Conservation (phyloP, 2,113 vertebrate species). For the Protobothrops mucrosquamatus region DNA sequence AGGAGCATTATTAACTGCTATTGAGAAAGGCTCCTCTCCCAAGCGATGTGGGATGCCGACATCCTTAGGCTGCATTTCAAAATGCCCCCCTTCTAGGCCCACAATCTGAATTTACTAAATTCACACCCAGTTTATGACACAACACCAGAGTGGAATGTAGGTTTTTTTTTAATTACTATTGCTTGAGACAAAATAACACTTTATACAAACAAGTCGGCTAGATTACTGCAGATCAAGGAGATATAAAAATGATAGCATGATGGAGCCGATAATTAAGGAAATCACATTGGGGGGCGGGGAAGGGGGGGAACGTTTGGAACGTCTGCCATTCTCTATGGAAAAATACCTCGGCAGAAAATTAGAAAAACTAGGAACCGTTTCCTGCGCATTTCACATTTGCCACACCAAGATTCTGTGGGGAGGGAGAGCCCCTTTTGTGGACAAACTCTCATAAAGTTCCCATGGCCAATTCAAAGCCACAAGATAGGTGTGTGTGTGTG, state of each 20-base stretch:
- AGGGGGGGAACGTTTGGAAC: slow-evolving; percentile 2
- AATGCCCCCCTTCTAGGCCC: neutral
- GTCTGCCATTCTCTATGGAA: slow-evolving; percentile 49
- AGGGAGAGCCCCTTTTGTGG: neutral
- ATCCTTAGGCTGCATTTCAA: neutral
- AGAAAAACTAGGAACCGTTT: slow-evolving; percentile 32
- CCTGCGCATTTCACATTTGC: slow-evolving; percentile 9
- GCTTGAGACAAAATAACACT: slow-evolving; percentile 69
- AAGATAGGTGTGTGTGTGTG: neutral
- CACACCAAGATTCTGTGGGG: neutral
- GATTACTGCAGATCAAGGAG: slow-evolving; percentile 51
- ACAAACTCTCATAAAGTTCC: neutral
- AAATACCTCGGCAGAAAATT: slow-evolving; percentile 54
- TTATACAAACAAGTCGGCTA: slow-evolving; percentile 62
- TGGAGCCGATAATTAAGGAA: slow-evolving; percentile 30
- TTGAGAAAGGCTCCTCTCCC: neutral
- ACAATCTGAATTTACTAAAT: too few relatives aligned
- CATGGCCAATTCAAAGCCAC: neutral
- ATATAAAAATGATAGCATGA: slow-evolving; percentile 41
- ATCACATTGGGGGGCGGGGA: slow-evolving; percentile 8
- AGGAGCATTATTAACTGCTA: neutral
- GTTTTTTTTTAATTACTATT: slow-evolving; percentile 60
- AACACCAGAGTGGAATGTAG: neutral
- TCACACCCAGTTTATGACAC: neutral
- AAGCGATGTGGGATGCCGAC: neutral